Percentiles rank a stretch among this genome's conserved stretches.
phyloP scores from a whole-genome alignment of 2,888 invertebrate genomes.

The Eucera pruinosa region DNA sequence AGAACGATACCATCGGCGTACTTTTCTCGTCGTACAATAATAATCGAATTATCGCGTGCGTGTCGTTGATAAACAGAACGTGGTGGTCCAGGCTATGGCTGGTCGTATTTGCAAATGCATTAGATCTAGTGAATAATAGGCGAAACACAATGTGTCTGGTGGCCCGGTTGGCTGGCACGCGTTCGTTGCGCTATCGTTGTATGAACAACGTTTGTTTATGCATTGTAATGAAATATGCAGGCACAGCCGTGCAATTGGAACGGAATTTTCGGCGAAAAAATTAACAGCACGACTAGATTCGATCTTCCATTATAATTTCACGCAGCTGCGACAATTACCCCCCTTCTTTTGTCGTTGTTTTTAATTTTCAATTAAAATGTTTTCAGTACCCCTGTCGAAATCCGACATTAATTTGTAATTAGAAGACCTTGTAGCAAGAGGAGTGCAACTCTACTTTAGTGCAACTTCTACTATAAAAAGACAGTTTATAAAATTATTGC shows the following conservation, averaged over 20 bases:
- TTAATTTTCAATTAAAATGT: no score
- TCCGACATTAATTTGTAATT: no score
- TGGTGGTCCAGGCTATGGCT: slow-evolving; percentile 12
- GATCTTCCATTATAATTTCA: no score
- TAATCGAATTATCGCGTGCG: slow-evolving; percentile 55
- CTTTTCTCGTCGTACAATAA: slow-evolving; percentile 65
- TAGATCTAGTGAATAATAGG: slow-evolving; percentile 60
- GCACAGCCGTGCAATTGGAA: neutral
- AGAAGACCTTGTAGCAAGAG: no score
- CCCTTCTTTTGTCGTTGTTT: no score
- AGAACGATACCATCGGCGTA: slow-evolving; percentile 46
- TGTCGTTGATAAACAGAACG: slow-evolving; percentile 55
- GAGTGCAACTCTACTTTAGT: no score
- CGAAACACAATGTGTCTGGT: slow-evolving; percentile 14
- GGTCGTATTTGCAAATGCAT: slow-evolving; percentile 58
- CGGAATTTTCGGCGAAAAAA: neutral
- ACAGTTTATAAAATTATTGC: no score
- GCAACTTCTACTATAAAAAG: no score
- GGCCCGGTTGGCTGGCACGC: neutral
- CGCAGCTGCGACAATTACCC: no score
- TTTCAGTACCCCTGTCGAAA: no score
- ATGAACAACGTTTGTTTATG: slow-evolving; percentile 38
- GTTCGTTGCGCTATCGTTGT: slow-evolving; percentile 19
- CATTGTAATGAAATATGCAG: slow-evolving; percentile 14
- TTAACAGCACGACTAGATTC: no score